Base-by-base conservation (phyloP, 2,888 invertebrate species). In the Drosophila antonietae region DNA sequence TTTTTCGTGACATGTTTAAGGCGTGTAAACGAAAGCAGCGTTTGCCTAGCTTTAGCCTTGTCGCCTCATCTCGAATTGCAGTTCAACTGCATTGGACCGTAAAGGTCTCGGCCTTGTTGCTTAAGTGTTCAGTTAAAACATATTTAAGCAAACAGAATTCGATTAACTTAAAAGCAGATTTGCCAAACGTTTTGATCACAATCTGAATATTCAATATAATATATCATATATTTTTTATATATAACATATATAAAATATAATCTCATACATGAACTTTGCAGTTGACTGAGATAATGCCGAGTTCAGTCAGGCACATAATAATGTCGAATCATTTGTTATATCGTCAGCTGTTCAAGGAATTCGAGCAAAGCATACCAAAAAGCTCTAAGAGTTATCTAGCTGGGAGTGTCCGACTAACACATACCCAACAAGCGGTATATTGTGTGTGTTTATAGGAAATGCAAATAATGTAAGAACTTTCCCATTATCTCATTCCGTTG, bases 51-150 rank as follows among this genome's bases (percentile, higher is more conserved):
- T 33, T 7, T 60, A 61, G 60, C 67, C 75, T 72, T 78, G 75
- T 41, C 37, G 44, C 58, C 51, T 57, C 58, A 66, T 62, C 63
- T 75, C 55, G 12, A 59, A 43, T 72, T 79, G 73, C 79, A 61
- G 33, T 33, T 15, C 3, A 31, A 51, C 35, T 78, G 61, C 67
- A 77, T 23, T 33, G 46, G 33, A 33, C 20, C 33, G 8, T 37
- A 15, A 47, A 46, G 44, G 33, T 57, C 73, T 62, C 61, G 61
- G n/a, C 64, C 73, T 64, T 73, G 64, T 35, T 15, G 10, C 14
- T 39, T 39, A 39, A 23, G 41, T 43, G n/a, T 20, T 53, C 2
- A n/a, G 15, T 31, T 31, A 14, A 55, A 41, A 1, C 39, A 4
- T 28, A 23, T 8, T 41, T 41, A 12, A n/a, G n/a, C 23, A 39